Evolutionary conservation across 1,140 invertebrate species (phyloP), one percentile per base, ranked within the genome.

Genomic region (Aphaenogaster ashmeadi): DNA sequence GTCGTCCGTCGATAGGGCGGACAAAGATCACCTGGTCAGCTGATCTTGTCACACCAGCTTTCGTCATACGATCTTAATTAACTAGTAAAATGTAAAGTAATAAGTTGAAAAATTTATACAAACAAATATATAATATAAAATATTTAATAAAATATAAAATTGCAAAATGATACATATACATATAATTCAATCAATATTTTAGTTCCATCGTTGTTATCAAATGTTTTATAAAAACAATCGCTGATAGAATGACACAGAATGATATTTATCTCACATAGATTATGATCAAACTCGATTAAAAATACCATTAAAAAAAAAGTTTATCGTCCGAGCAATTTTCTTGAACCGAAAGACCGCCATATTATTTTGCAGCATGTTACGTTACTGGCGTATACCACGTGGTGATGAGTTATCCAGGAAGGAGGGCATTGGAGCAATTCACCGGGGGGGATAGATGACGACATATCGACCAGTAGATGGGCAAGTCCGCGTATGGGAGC

Each of bases 381-480:
- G 67, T 72, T 44, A 52, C 56, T 83, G 79, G 5, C 9, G 15
- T 21, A 27, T 50, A 87, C 62, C 88, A 89, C 79, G 87, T 88
- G 79, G 56, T 75, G 58, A 74, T 74, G 38, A 27, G 38, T 62
- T 21, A 56, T 54, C 13, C 60, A 83, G 41, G 6, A 41, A 64
- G 36, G 18, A 79, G 47, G 8, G 67, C 41, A 38, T 60, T 18
- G 21, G 36, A 15, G 56, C n/a, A 15, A 62, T 85, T 38, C 67
- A 62, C 8, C 27, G 67, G 21, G 66, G 67, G 21, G 66, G 41
- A 86, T 85, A 62, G 47, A 86, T 89, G 78, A 92, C 85, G 89
- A 91, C 56, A 86, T 88, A 91, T 91, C 88, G 89, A 91, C 81
- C 90, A 81, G 47, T 85, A 72, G 72, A 56, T 15, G 36, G 41